Percentiles rank a stretch among this genome's conserved stretches.
phyloP scores from a whole-genome alignment of 2,113 vertebrate species.

The Periophthalmus modestus region DNA sequence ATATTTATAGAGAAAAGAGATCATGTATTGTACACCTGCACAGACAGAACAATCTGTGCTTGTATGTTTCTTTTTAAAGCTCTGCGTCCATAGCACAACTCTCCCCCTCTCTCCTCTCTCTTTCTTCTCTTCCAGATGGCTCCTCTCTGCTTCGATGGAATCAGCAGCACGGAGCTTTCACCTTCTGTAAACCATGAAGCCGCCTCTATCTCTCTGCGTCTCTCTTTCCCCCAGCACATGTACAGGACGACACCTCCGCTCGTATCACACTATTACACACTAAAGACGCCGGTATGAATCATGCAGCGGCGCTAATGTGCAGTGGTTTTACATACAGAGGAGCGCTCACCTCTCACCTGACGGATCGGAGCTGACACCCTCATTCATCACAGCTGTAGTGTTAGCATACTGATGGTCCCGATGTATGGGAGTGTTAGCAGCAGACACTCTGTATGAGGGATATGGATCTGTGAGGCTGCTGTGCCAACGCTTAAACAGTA shows the following conservation, averaged over 20 bases:
- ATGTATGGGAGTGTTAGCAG: constrained; percentile 44
- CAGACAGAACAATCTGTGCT: too few relatives aligned
- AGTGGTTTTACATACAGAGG: constrained; percentile 21
- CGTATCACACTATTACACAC: constrained; percentile 33
- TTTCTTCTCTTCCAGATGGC: constrained; percentile 1
- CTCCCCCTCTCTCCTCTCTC: neutral
- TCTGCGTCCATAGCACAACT: neutral
- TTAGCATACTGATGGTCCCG: constrained; percentile 62
- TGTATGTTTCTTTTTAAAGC: neutral
- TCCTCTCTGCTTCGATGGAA: constrained; percentile 20
- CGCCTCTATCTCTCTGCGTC: too few relatives aligned
- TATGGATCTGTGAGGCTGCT: neutral
- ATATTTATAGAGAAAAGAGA: too few relatives aligned
- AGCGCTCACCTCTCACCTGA: constrained; percentile 42
- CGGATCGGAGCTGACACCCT: constrained; percentile 50
- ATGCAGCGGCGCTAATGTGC: constrained; percentile 13
- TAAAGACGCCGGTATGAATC: constrained; percentile 33
- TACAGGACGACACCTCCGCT: constrained; percentile 13
- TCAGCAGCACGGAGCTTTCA: constrained; percentile 38
- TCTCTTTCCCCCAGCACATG: constrained; percentile 13
- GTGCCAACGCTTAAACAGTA: neutral
- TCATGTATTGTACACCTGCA: too few relatives aligned
- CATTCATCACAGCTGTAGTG: constrained; percentile 48
- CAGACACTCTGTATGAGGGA: neutral
- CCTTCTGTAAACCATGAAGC: constrained; percentile 20